Percentiles rank a stretch among this genome's conserved stretches.
Evolutionary conservation across 1,140 invertebrate genomes (phyloP).

Genomic region (Megalopta genalis): DNA sequence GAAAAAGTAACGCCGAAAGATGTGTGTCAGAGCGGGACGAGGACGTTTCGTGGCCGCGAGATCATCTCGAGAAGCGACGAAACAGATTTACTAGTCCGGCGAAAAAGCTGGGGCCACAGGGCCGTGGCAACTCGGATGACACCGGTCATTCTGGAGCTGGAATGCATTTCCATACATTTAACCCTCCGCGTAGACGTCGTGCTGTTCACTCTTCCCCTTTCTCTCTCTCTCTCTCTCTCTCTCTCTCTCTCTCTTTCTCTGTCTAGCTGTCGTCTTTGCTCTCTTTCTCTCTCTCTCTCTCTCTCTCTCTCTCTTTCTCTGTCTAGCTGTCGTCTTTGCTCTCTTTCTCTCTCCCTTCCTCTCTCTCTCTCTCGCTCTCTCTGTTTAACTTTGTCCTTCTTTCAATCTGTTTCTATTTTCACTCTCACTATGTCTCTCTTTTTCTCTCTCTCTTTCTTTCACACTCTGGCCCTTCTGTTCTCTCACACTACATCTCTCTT

Average conservation of each 20-base stretch:
- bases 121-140: constrained; percentile 61
- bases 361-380: too few species aligned
- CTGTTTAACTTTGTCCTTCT: too few species aligned
- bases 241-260: too few species aligned
- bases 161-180: constrained; percentile 71
- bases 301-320: not conserved
- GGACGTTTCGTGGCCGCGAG: constrained; percentile 37
- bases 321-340: too few species aligned
- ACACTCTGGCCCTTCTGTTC: too few species aligned
- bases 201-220: not conserved
- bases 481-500: too few species aligned
- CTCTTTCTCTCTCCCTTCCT: too few species aligned
- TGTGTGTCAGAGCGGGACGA: constrained; percentile 4
- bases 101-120: constrained; percentile 30
- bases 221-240: not conserved
- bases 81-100: constrained; percentile 70
- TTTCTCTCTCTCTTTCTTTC: too few species aligned
- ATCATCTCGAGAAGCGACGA: constrained; percentile 61
- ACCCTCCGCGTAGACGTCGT: constrained; percentile 30
- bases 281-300: too few species aligned
- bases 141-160: constrained; percentile 54
- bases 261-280: too few species aligned
- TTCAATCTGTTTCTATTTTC: too few species aligned
- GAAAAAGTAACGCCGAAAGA: not conserved
- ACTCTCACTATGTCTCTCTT: too few species aligned